Evolutionary conservation across 2,797 vertebrate genomes (phyloP).

Genomic region (Microctenopoma steveboyesi): DNA sequence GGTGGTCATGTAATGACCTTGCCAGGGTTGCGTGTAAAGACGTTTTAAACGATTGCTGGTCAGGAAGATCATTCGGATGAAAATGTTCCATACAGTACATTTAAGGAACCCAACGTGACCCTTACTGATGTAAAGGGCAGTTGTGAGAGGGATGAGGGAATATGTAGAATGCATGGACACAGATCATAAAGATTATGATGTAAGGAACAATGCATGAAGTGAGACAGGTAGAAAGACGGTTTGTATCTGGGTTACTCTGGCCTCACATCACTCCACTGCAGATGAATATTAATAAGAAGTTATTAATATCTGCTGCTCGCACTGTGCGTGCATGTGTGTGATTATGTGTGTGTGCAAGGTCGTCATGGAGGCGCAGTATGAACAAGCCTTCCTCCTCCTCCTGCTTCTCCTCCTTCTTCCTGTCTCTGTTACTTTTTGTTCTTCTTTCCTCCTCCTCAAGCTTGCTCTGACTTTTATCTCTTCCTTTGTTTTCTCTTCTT

Average conservation of each 20-base stretch:
- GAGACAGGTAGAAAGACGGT: slow-evolving; percentile 67
- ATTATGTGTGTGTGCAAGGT: slow-evolving; percentile 54
- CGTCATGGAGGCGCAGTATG: slow-evolving; percentile 61
- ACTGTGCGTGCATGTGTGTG: slow-evolving; percentile 50
- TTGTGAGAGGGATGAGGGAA: not conserved
- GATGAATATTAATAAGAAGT: slow-evolving; percentile 84
- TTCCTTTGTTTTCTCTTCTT: slow-evolving; percentile 10
- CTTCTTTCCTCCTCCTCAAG: slow-evolving; percentile 27
- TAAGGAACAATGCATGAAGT: slow-evolving; percentile 33
- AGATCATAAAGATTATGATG: slow-evolving; percentile 32
- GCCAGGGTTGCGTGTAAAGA: slow-evolving; percentile 45
- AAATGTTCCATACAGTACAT: slow-evolving; percentile 20
- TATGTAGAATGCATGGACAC: slow-evolving; percentile 8
- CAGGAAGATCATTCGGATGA: slow-evolving; percentile 46
- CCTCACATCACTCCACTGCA: slow-evolving; percentile 78
- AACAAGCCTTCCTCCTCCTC: slow-evolving; percentile 58
- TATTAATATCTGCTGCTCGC: slow-evolving; percentile 82
- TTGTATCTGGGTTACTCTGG: slow-evolving; percentile 80
- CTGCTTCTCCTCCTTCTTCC: slow-evolving; percentile 43
- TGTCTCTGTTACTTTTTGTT: slow-evolving; percentile 30
- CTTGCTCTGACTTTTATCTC: slow-evolving; percentile 25
- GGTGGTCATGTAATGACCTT: slow-evolving; percentile 58
- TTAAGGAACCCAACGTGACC: slow-evolving; percentile 11
- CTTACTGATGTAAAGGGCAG: slow-evolving; percentile 35
- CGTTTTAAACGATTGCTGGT: slow-evolving; percentile 48